Evolutionary conservation across 2,888 invertebrate genomes (phyloP).

Genomic region (Coleophora flavipennella): DNA sequence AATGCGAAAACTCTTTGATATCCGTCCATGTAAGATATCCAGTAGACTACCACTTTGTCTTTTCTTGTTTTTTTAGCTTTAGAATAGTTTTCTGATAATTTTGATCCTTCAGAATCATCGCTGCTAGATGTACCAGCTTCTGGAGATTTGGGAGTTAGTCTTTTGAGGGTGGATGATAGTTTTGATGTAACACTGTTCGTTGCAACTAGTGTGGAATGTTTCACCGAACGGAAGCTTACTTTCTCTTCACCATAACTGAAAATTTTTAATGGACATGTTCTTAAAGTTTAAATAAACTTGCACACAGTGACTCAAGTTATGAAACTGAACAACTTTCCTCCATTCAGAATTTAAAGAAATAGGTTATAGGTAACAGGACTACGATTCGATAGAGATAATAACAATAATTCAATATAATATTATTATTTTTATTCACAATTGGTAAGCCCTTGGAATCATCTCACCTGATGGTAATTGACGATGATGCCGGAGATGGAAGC

Average conservation of each 20-base stretch:
- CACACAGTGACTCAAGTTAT: no score
- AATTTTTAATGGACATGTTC: no score
- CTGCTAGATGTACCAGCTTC: constrained; percentile 73
- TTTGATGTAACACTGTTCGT: constrained; percentile 67
- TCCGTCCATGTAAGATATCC: constrained; percentile 85
- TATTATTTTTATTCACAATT: no score
- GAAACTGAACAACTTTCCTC: no score
- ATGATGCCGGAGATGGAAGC: no score
- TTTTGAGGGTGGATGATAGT: constrained; percentile 67
- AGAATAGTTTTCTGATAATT: constrained; percentile 55
- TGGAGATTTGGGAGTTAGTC: constrained; percentile 65
- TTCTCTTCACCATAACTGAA: constrained; percentile 78
- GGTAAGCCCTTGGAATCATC: no score
- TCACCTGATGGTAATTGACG: no score
- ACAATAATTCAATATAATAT: no score
- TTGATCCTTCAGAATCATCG: constrained; percentile 69
- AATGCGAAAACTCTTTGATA: constrained; percentile 82
- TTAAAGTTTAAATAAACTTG: no score
- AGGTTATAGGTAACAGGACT: no score
- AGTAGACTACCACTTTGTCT: constrained; percentile 84
- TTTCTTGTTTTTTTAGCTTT: constrained; percentile 77
- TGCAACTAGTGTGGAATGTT: constrained; percentile 61
- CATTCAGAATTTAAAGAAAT: no score
- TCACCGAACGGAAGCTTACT: constrained; percentile 80
- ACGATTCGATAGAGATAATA: no score